Conservation (phyloP, 1,140 invertebrate species). For the Nixonia krombeini region DNA sequence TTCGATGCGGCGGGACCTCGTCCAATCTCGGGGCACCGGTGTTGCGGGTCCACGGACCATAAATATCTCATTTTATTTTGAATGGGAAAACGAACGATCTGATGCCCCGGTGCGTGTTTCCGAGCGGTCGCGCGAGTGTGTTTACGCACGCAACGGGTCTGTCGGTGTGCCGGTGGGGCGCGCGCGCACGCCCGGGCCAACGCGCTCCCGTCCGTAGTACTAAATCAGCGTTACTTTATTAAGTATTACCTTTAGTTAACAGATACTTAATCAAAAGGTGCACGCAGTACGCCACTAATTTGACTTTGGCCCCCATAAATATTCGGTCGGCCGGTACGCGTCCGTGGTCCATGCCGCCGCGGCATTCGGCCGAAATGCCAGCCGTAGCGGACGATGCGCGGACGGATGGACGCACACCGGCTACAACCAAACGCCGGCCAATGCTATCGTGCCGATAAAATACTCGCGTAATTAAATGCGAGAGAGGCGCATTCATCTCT, state of each 20-base stretch:
- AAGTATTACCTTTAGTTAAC: constrained; percentile 74
- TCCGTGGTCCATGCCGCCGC: constrained; percentile 28
- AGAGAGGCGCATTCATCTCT: constrained; percentile 64
- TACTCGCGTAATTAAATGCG: constrained; percentile 71
- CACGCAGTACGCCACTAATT: constrained; percentile 73
- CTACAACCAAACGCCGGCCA: constrained; percentile 57
- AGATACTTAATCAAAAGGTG: constrained; percentile 74
- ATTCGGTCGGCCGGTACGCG: constrained; percentile 59
- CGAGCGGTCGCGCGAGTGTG: constrained; percentile 21
- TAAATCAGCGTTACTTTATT: constrained; percentile 74
- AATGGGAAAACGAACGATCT: constrained; percentile 70
- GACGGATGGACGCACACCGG: constrained; percentile 48
- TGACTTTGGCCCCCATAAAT: constrained; percentile 73
- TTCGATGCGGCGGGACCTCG: constrained; percentile 42
- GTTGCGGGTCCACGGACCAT: constrained; percentile 53
- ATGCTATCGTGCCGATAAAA: constrained; percentile 68
- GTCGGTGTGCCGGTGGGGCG: constrained; percentile 36
- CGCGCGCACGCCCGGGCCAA: constrained; percentile 36
- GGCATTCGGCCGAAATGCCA: constrained; percentile 58
- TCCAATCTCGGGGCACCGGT: constrained; percentile 36
- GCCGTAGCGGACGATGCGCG: constrained; percentile 45
- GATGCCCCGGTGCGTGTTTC: constrained; percentile 52
- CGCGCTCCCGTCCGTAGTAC: constrained; percentile 50
- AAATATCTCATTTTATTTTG: constrained; percentile 72
- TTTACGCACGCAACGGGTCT: constrained; percentile 33